phyloP scores from a whole-genome alignment of 2,113 vertebrate species.

The Paradisaea rubra region DNA sequence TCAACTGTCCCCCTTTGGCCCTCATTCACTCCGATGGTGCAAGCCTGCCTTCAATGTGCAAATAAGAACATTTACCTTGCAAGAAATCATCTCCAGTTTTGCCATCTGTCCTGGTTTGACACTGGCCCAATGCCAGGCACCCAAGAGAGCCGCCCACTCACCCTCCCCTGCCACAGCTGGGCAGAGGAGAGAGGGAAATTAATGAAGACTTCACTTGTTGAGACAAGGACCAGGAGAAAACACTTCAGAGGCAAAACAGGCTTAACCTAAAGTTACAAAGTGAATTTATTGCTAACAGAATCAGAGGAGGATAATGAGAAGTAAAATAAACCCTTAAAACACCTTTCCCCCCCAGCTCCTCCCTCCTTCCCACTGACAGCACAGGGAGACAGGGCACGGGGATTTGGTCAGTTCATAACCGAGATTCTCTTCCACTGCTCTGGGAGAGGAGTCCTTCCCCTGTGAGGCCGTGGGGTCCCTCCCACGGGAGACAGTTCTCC shows the following conservation, averaged over 20 bases:
- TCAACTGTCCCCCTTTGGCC: too few relatives aligned
- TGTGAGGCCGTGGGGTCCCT: not conserved
- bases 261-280: not conserved
- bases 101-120: not conserved
- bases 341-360: not conserved
- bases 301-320: not conserved
- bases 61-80: not conserved
- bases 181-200: not conserved
- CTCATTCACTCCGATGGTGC: not conserved
- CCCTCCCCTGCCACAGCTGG: not conserved
- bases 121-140: accelerated
- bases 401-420: not conserved
- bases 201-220: not conserved
- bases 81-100: not conserved
- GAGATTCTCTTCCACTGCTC: not conserved
- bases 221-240: not conserved
- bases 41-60: not conserved
- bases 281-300: not conserved
- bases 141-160: accelerated
- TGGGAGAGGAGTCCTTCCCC: not conserved
- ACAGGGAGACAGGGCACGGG: not conserved
- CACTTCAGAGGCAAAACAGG: not conserved
- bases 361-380: not conserved
- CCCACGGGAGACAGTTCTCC: not conserved
- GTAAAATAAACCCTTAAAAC: not conserved